Percentiles rank a stretch among this genome's conserved stretches.
phyloP scores from a whole-genome alignment of 1,140 invertebrate species.

The Dryas iulia region DNA sequence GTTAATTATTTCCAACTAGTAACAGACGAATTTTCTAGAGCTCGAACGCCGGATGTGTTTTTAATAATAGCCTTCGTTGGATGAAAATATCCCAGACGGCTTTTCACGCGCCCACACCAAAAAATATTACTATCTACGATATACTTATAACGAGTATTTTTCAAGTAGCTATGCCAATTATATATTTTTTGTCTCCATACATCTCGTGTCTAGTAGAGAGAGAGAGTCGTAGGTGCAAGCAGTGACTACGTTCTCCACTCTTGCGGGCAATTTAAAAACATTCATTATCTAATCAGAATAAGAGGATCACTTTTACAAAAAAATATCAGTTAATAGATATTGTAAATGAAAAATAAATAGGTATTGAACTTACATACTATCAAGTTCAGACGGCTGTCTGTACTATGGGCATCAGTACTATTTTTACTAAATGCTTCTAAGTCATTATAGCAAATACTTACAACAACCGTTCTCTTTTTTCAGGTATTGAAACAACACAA shows the following conservation, averaged over 20 bases:
- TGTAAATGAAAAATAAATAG: no score
- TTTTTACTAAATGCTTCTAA: background rate
- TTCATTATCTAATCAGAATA: no score
- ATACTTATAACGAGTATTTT: background rate
- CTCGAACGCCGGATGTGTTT: slow-evolving; percentile 39
- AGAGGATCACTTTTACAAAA: no score
- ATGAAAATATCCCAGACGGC: slow-evolving; percentile 58
- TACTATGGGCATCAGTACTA: no score
- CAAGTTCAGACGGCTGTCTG: no score
- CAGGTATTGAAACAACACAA: slow-evolving; percentile 45
- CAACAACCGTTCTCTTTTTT: slow-evolving; percentile 30
- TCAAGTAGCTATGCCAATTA: background rate
- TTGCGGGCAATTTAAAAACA: no score
- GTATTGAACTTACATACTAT: no score
- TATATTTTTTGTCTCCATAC: background rate
- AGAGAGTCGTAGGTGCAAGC: no score
- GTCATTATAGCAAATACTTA: background rate
- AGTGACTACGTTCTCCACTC: no score
- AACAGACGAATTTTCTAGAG: slow-evolving; percentile 33
- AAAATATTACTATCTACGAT: slow-evolving; percentile 39
- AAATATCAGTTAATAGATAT: no score
- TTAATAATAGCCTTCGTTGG: slow-evolving; percentile 43
- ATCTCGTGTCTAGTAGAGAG: no score
- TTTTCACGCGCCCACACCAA: slow-evolving; percentile 47
- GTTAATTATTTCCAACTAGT: slow-evolving; percentile 20